phyloP scores from a whole-genome alignment of 2,888 invertebrate genomes.

The Drosophila meridionalis region DNA sequence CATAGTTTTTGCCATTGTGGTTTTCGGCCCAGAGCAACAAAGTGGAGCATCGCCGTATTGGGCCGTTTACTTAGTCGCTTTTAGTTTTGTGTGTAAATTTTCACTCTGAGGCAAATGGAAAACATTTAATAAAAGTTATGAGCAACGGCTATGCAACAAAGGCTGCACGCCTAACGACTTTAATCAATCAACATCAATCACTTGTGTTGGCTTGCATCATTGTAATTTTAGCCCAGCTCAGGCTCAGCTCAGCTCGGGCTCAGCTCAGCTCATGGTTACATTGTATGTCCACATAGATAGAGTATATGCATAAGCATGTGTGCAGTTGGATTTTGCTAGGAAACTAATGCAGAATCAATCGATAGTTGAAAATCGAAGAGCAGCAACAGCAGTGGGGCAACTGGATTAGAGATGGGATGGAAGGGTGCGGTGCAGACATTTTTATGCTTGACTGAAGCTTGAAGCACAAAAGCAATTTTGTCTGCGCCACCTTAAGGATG shows the following conservation, averaged over 20 bases:
- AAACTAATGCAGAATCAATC: conserved; percentile 68
- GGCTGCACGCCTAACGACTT: not conserved
- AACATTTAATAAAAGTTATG: not conserved
- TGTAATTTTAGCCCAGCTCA: conserved; percentile 1
- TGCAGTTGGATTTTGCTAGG: conserved; percentile 25
- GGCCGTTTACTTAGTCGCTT: not conserved
- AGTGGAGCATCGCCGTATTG: conserved; percentile 1
- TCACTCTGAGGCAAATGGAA: not conserved
- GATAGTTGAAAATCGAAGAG: conserved; percentile 63
- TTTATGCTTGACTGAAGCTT: conserved; percentile 68
- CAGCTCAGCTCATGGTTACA: not conserved
- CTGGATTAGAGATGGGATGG: not conserved
- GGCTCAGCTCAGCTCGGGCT: not conserved
- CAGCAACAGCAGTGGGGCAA: conserved; percentile 2
- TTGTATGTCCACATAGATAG: conserved; percentile 10
- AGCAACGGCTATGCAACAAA: not conserved
- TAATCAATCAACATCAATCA: conserved; percentile 13
- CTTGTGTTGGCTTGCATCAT: not conserved
- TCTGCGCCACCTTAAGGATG: conserved; percentile 63
- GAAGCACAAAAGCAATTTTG: conserved; percentile 76
- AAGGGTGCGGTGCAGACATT: conserved; percentile 65
- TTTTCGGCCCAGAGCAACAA: not conserved
- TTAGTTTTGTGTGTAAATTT: not conserved
- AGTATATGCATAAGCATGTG: conserved; percentile 17
- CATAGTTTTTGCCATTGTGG: conserved; percentile 20